Base-by-base conservation (phyloP, 2,113 vertebrate species). In the Oryzias celebensis region DNA sequence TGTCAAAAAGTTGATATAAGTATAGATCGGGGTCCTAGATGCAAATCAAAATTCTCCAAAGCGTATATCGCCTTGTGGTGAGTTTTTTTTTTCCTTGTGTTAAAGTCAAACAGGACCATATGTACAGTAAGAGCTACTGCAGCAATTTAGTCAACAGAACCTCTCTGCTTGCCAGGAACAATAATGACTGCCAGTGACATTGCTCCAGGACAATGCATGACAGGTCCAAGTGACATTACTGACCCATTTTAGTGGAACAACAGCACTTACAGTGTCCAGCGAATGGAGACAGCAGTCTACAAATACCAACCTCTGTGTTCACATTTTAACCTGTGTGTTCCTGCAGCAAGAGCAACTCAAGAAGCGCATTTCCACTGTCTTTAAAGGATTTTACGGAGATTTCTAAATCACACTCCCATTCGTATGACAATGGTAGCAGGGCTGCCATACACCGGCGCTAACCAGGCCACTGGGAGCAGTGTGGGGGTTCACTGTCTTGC, bases 141-240 rank as follows among this genome's bases (percentile, higher is more conserved):
- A 68, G 75, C 69, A 72, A 72, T 81, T 84, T 77, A 46, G 54
- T 80, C 49, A 62, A 14, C 36, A 45, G 63, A 36, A 62, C 58
- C 45, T 66, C 52, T 42, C 58, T 44, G 62, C 71, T 65, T 81
- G 82, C 71, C 82, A 85, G 58, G 53, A 72, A 15, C 65, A 81
- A 81, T 84, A 77, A 59, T 64, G 66, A 62, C 65, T 73, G 58
- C 48, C 54, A 45, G 60, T 75, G 80, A 68, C 69, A 82, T 72
- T 54, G 77, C 69, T 78, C 66, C 54, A 60, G 75, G 68, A 72
- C 26, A 28, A 64, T 58, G 68, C 68, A 22, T 61, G 66, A 77
- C 68, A 65, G 65, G 62, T 62, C 52, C 31, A 18, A 22, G 53
- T 71, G 61, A 65, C 60, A 59, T 72, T 57, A 71, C 51, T 76